Evolutionary conservation across 2,113 vertebrate genomes (phyloP).

Genomic region (Arizona elegans): DNA sequence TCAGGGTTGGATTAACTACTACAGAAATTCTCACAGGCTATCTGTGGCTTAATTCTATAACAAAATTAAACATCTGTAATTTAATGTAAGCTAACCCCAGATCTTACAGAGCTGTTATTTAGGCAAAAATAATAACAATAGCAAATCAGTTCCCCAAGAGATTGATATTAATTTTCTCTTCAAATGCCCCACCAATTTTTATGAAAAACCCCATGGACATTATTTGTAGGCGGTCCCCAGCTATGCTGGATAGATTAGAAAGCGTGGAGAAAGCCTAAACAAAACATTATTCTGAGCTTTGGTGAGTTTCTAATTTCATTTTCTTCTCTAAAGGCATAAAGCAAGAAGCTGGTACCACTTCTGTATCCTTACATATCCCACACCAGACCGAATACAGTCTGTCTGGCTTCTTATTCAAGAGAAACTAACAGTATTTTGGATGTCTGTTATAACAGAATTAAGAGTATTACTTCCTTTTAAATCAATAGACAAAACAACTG

Average conservation of each 20-base stretch:
- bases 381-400: neutral
- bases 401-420: neutral
- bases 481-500: neutral
- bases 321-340: neutral
- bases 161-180: neutral
- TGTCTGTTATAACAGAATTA: neutral
- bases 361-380: neutral
- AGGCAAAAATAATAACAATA: neutral
- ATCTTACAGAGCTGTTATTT: neutral
- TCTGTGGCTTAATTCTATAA: neutral
- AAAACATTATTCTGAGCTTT: neutral
- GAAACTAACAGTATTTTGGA: neutral
- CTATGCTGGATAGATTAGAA: neutral
- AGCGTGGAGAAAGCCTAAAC: neutral
- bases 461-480: neutral
- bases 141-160: neutral
- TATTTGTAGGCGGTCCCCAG: neutral
- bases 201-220: neutral
- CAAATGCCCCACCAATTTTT: neutral
- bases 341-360: neutral
- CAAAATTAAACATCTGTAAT: neutral
- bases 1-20: slow-evolving; percentile 38
- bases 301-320: neutral
- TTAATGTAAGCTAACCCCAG: neutral
- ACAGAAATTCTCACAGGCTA: slow-evolving; percentile 15